A percentile compares a stretch with the other conserved stretches of the same genome.
phyloP scores from a whole-genome alignment of 2,888 invertebrate genomes.

The Stegana nigrithorax region DNA sequence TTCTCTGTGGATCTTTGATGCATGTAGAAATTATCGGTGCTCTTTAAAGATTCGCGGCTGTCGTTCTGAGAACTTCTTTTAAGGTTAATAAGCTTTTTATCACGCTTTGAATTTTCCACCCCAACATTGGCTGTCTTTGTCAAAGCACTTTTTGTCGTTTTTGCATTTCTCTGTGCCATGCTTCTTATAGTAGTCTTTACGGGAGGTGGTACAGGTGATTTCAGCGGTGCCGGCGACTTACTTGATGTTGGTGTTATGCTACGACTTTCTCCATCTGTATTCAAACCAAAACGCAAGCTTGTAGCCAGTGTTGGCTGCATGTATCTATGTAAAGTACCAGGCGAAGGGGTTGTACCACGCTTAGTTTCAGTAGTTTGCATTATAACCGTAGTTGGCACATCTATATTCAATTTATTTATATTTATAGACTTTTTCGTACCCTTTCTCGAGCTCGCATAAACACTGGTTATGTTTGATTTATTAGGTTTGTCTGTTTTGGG shows the following conservation, averaged over 20 bases:
- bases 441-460: slow-evolving; percentile 32
- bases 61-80: slow-evolving; percentile 42
- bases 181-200: not conserved
- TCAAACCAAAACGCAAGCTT: slow-evolving; percentile 70
- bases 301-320: slow-evolving; percentile 74
- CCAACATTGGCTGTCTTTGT: slow-evolving; percentile 39
- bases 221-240: slow-evolving; percentile 51
- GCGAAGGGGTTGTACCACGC: slow-evolving; percentile 45
- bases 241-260: slow-evolving; percentile 40
- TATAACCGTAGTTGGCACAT: not conserved
- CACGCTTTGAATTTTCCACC: slow-evolving; percentile 39
- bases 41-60: slow-evolving; percentile 50
- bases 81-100: slow-evolving; percentile 13
- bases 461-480: slow-evolving; percentile 33
- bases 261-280: slow-evolving; percentile 41
- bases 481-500: slow-evolving; percentile 33
- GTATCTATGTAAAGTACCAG: slow-evolving; percentile 68
- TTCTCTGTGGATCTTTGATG: slow-evolving; percentile 51
- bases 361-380: slow-evolving; percentile 24
- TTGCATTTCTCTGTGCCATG: slow-evolving; percentile 34
- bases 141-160: slow-evolving; percentile 40
- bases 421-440: slow-evolving; percentile 3
- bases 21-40: slow-evolving; percentile 44
- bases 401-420: slow-evolving; percentile 14
- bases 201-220: slow-evolving; percentile 47